Base-by-base conservation (phyloP, 2,888 invertebrate species). In the Dicyrtoma fusca region DNA sequence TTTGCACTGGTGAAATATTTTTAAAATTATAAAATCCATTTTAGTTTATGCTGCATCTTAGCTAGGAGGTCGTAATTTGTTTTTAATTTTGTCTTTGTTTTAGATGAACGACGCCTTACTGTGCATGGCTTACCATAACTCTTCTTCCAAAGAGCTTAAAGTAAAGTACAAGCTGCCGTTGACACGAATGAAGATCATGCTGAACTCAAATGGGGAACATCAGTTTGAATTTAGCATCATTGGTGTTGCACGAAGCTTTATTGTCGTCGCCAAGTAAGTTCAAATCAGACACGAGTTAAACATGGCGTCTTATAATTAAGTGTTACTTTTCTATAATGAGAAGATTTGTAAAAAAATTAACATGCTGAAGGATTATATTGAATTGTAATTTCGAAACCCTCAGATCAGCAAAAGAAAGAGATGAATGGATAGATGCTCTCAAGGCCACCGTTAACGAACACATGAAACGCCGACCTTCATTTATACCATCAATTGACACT, bases 201-300 rank as follows among this genome's bases (percentile, higher is more conserved):
- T 83, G 17, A 78, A 75, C 4, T 81, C 81, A 14, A 44, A 10
- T 23, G 75, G 78, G 10, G 87, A 86, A 73, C 85, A 84, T 80
- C 83, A 84, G 74, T 85, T 85, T 79, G 87, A 88, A 81, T 87
- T 88, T 80, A 86, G 84, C 80, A 85, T 88, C 71, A 85, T 87
- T 72, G 85, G 85, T 71, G 84, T 84, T 14, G 84, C 86, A 57
- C 82, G 87, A 23, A 87, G 87, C 68, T 87, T 87, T 80, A 86
- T 85, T 34, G 82, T 88, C 14, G 83, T 85, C 73, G 86, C 87
- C 14, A 85, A 84, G 87, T 87, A 81, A 81, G 82, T 75, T 5
- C 10, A n/a, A n/a, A n/a, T n/a, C n/a, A n/a, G n/a, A n/a, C n/a
- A n/a, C n/a, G n/a, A n/a, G n/a, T n/a, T n/a, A n/a, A 45, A 34